These are phyloP conservation scores for Falco peregrinus DNA, from an alignment of 2,797 vertebrate genomes.

Conservation along the genomic window DNA sequence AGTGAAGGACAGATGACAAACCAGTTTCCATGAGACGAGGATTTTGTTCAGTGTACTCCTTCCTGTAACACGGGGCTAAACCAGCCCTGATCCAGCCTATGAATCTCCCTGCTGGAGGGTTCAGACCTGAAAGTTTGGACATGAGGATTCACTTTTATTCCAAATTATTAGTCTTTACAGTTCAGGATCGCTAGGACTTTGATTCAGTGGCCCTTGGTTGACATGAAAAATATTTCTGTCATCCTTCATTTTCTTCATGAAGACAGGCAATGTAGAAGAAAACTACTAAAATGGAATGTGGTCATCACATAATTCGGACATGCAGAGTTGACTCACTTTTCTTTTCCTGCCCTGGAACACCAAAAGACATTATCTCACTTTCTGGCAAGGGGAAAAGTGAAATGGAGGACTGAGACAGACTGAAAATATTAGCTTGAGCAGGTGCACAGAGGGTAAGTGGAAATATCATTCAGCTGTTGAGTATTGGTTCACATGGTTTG, in stretches of 20 bases:
- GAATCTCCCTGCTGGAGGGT: background rate
- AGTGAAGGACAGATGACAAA: background rate
- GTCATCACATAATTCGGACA: background rate
- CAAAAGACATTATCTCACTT: conserved; percentile 26
- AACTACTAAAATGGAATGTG: background rate
- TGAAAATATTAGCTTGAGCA: background rate
- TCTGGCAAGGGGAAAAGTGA: conserved; percentile 6
- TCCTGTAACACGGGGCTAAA: background rate
- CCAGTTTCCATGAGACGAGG: background rate
- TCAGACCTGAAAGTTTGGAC: background rate
- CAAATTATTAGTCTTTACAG: background rate
- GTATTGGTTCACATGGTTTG: background rate
- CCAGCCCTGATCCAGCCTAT: background rate
- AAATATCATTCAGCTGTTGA: background rate
- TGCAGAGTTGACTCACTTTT: background rate
- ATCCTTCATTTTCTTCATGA: background rate
- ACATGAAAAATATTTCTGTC: background rate
- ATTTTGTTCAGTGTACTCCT: background rate
- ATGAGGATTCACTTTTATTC: background rate
- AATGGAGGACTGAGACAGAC: background rate
- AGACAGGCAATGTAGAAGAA: background rate
- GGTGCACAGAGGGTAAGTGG: background rate
- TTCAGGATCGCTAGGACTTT: background rate
- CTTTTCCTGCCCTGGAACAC: conserved; percentile 9
- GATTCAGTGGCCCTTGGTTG: background rate